Evolutionary conservation across 2,113 vertebrate species (phyloP), one percentile per base, ranked within the genome.

Genomic region (Piaya cayana): DNA sequence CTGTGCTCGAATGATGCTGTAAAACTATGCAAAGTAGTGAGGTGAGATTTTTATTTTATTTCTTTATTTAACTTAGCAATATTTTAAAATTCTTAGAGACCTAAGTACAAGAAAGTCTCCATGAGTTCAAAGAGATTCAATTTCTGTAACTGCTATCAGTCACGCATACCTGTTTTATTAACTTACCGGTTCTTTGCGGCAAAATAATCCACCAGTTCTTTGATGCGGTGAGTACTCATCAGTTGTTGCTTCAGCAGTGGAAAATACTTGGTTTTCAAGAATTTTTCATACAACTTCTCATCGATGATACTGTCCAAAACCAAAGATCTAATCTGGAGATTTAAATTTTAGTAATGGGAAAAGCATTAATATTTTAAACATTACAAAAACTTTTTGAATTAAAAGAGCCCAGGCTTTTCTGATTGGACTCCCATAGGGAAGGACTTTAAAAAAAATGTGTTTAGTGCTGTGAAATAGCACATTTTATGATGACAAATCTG

Each of bases 251-350:
- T 99, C 95, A 99, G 84, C 29, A 97, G 71, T 23, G 93, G 87
- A 13, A 99, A 98, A 97, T 99, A 98, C 84, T 98, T 98, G 19
- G 98, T 98, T 92, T 98, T 98, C 49, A 98, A 56, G 91, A 99
- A 95, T 59, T 97, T 97, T 81, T 98, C 98, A 37, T 98, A 98
- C 4, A 98, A 98, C 47, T 98, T 98, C 62, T 97, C 98, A 27
- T 95, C 97, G 88, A 97, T 97, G 78, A 99, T 96, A 39, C 97
- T 98, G 8, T 97, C 98, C 91, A 99, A 95, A 53, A 99, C 97
- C 12, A 98, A 97, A 45, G 97, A 98, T 88, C 97, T 98, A 68
- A 99, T 97, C 99, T 99, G 93, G 4, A 74, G 55, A 72, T 52
- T 89, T 6, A 76, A 86, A 22, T 62, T 47, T 82, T 12, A 87